Base-by-base conservation (phyloP, 2,113 vertebrate genomes). In the Verasper variegatus region DNA sequence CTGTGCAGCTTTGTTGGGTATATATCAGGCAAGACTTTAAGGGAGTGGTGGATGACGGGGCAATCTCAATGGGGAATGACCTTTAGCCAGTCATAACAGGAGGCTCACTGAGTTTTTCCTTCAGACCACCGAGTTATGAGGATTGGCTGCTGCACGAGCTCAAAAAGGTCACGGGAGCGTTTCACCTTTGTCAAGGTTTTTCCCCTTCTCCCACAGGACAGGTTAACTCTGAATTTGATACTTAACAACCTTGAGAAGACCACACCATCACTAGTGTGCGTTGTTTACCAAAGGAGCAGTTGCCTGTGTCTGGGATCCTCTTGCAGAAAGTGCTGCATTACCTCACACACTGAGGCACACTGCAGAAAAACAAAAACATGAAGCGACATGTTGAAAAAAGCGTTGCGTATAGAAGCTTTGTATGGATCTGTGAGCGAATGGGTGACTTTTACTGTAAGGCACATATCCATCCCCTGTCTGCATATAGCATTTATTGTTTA, bases 211-310 rank as follows among this genome's bases (percentile, higher is more conserved):
- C 72, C 51, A 8, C 2, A 68, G 59, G 78, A 89, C 77, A 71
- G 65, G 79, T 88, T 80, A 85, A 85, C 85, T 76, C 76, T 85
- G 73, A 88, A 84, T 68, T 70, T 86, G 75, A 88, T 80, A 70
- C 78, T 71, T 76, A 78, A 83, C 52, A 78, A 81, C 51, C 80
- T n/a, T 6, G 75, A 73, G 75, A 78, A 83, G 68, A 15, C 73
- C 45, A 67, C 68, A 63, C 76, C 27, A n/a, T 74, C 76, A 68
- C 68, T 66, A 62, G 67, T 61, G 61, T 75, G 73, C 37, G 47
- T 26, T 87, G 85, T 93, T 90, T 89, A 85, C 88, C 57, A 11
- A 86, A 68, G 76, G 54, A 63, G 82, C 56, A 54, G 55, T 65
- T 74, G 17, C 71, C 61, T 71, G 54, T 77, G 68, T 47, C 45